These are phyloP conservation scores for Amblyraja radiata DNA, from an alignment of 2,797 vertebrate genomes.

Conservation along the genomic window DNA sequence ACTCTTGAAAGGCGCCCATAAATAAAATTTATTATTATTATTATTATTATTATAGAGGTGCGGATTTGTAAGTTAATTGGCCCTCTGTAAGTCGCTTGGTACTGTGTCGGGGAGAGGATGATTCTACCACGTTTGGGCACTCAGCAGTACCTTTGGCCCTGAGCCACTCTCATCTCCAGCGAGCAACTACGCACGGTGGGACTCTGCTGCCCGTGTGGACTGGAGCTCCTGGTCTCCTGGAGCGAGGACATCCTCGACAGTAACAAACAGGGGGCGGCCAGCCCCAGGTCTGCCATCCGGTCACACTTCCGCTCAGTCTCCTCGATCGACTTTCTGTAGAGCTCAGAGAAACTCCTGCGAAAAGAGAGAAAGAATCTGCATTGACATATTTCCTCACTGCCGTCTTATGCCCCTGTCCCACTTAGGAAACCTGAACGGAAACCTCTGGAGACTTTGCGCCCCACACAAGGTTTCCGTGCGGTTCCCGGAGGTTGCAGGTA, in stretches of 20 bases:
- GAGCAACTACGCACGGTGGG: slow-evolving; percentile 59
- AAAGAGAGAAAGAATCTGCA: not conserved
- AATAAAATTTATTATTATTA: no score
- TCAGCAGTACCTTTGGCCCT: slow-evolving; percentile 42
- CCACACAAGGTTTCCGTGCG: no score
- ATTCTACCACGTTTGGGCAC: no score
- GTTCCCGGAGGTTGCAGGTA: no score
- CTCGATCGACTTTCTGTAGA: slow-evolving; percentile 79
- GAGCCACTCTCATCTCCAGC: slow-evolving; percentile 55
- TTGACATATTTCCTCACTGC: not conserved
- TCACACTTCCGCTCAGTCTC: slow-evolving; percentile 63
- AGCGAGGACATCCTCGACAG: slow-evolving; percentile 66
- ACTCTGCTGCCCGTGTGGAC: slow-evolving; percentile 41
- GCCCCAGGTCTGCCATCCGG: slow-evolving; percentile 44
- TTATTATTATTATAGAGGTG: no score
- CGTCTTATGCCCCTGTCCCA: no score
- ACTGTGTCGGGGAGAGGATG: no score
- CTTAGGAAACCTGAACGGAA: no score
- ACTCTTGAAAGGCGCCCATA: no score
- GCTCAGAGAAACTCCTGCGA: slow-evolving; percentile 79
- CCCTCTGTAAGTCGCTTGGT: no score
- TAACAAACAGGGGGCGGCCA: slow-evolving; percentile 51
- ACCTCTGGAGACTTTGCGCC: no score
- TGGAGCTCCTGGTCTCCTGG: slow-evolving; percentile 56
- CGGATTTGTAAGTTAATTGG: no score